Percentiles rank a stretch among this genome's conserved stretches.
Conservation (phyloP, 1,140 invertebrate species). For the Acyrthosiphon pisum region DNA sequence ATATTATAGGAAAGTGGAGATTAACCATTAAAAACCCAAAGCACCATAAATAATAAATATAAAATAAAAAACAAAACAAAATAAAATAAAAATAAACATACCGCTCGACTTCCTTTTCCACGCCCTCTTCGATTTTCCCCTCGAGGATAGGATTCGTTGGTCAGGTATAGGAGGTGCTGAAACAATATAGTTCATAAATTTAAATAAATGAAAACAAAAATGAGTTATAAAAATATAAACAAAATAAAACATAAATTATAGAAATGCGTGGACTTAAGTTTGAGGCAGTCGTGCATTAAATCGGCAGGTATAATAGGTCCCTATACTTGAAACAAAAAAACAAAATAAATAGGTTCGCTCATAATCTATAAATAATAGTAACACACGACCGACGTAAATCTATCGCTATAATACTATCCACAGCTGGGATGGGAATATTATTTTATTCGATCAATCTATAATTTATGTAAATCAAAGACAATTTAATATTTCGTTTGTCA, state of each 20-base stretch:
- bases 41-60: slow-evolving; percentile 6
- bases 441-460: neutral
- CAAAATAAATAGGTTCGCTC: neutral
- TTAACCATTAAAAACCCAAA: neutral
- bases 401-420: neutral
- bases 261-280: neutral
- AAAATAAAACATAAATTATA: neutral
- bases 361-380: neutral
- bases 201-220: slow-evolving; percentile 46
- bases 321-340: too few relatives aligned
- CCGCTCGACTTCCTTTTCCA: slow-evolving; percentile 61
- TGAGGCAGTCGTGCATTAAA: neutral
- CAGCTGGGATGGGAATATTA: neutral
- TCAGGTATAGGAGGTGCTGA: slow-evolving; percentile 62
- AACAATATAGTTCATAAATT: slow-evolving; percentile 58
- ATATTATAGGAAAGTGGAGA: neutral
- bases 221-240: neutral
- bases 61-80: slow-evolving; percentile 9
- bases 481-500: neutral
- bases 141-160: slow-evolving; percentile 60
- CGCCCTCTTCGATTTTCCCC: slow-evolving; percentile 61
- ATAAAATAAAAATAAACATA: slow-evolving; percentile 59
- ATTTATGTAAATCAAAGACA: neutral
- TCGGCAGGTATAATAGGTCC: neutral
- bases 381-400: neutral